These are phyloP conservation scores for Druon quercuslanigerum DNA, from an alignment of 1,140 invertebrate genomes.

Conservation along the genomic window DNA sequence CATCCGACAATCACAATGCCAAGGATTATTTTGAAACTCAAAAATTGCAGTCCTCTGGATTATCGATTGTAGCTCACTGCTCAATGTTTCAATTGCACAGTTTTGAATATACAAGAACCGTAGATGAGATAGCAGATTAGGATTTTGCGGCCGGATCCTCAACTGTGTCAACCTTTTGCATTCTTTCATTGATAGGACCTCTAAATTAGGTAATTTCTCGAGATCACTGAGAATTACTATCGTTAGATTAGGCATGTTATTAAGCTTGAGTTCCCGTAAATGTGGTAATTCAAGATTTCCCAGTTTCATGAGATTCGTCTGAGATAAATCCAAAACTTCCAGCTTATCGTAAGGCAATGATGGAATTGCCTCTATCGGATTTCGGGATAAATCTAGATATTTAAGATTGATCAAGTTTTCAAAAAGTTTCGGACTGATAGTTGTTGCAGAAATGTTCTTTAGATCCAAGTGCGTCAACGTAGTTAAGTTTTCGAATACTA, in stretches of 20 bases:
- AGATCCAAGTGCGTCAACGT: slow-evolving; percentile 61
- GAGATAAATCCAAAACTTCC: slow-evolving; percentile 64
- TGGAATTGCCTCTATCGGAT: slow-evolving; percentile 65
- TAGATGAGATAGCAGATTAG: slow-evolving; percentile 59
- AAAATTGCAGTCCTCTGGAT: slow-evolving; percentile 62
- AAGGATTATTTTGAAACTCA: slow-evolving; percentile 71
- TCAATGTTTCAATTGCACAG: slow-evolving; percentile 59
- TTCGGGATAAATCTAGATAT: slow-evolving; percentile 63
- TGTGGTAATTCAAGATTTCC: slow-evolving; percentile 58
- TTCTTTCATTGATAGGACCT: slow-evolving; percentile 58
- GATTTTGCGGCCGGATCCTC: slow-evolving; percentile 52
- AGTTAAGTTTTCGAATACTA: slow-evolving; percentile 62
- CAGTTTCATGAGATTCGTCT: slow-evolving; percentile 60
- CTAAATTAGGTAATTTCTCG: slow-evolving; percentile 64
- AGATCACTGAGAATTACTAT: slow-evolving; percentile 65
- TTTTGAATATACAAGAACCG: slow-evolving; percentile 60
- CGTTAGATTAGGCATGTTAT: slow-evolving; percentile 64
- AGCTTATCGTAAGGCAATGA: slow-evolving; percentile 56
- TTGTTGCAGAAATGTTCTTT: slow-evolving; percentile 60
- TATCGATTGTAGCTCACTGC: slow-evolving; percentile 59
- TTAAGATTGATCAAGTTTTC: slow-evolving; percentile 62
- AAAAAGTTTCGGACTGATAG: slow-evolving; percentile 62
- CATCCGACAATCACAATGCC: slow-evolving; percentile 72
- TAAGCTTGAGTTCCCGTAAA: slow-evolving; percentile 58
- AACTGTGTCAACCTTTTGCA: slow-evolving; percentile 57